These are phyloP conservation scores for Cephus pygmeus DNA, from an alignment of 2,888 invertebrate species.

Conservation along the genomic window DNA sequence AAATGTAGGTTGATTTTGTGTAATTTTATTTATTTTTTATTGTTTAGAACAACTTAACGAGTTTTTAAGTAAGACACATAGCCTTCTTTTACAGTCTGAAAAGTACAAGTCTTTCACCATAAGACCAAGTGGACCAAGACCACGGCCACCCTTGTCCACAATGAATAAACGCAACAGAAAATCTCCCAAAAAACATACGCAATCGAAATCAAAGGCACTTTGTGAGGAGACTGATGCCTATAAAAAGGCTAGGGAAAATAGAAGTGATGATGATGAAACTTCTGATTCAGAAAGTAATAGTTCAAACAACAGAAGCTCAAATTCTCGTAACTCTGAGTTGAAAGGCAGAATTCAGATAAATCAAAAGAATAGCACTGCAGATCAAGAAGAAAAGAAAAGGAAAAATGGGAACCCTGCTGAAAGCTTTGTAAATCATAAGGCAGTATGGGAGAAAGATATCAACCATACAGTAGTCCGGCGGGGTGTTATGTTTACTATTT, in stretches of 20 bases:
- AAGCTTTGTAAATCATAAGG: neutral
- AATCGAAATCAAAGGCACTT: neutral
- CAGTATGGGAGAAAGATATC: neutral
- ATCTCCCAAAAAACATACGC: neutral
- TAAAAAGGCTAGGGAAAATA: neutral
- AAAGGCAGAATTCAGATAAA: neutral
- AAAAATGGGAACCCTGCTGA: neutral
- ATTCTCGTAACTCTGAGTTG: neutral
- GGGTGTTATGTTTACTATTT: rapidly evolving
- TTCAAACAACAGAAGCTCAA: neutral
- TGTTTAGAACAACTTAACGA: neutral
- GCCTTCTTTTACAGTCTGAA: slow-evolving; percentile 5
- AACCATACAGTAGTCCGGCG: neutral
- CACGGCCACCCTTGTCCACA: slow-evolving; percentile 16
- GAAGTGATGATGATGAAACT: neutral
- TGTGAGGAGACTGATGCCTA: neutral
- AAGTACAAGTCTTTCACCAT: neutral
- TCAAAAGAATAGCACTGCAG: neutral
- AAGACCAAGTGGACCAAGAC: slow-evolving; percentile 12
- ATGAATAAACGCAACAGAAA: neutral
- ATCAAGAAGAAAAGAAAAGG: neutral
- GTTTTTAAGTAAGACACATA: neutral
- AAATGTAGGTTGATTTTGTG: neutral
- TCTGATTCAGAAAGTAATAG: neutral
- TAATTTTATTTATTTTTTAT: neutral